A percentile compares a stretch with the other conserved stretches of the same genome.
Conservation (phyloP, 2,113 vertebrate genomes). For the Gnathonemus echidnorhynchus region DNA sequence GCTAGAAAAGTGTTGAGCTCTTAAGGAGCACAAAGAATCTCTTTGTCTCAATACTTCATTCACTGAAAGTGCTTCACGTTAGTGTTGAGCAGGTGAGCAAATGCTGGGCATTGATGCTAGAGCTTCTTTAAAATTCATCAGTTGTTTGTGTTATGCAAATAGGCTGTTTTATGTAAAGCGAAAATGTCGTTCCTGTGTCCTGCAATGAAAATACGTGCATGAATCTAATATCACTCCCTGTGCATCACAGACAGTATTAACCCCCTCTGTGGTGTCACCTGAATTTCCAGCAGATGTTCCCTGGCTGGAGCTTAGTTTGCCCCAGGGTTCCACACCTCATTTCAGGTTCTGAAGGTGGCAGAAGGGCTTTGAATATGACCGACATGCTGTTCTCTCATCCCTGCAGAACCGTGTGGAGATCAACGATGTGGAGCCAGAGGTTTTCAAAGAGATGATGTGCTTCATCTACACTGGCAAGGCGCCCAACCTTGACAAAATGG, state of each 20-base stretch:
- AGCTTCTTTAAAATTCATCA: neutral
- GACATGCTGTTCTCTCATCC: constrained; percentile 25
- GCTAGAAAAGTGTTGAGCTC: neutral
- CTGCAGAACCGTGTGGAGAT: constrained; percentile 85
- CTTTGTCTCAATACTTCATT: neutral
- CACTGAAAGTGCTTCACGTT: neutral
- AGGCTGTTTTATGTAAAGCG: neutral
- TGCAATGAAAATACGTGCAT: neutral
- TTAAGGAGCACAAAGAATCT: neutral
- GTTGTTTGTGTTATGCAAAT: neutral
- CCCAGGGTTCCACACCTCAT: neutral
- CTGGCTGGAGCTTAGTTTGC: neutral
- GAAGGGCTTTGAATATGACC: neutral
- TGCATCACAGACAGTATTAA: neutral
- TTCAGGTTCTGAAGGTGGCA: neutral
- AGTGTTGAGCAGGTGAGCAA: neutral
- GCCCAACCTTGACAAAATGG: constrained; percentile 94
- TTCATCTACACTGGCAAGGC: constrained; percentile 92
- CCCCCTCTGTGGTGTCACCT: neutral
- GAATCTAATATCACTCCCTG: neutral
- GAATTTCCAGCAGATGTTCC: neutral
- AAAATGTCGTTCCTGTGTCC: neutral
- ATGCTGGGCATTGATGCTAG: neutral
- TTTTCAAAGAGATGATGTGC: constrained; percentile 95
- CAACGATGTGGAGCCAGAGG: constrained; percentile 89